Percentiles rank a stretch among this genome's conserved stretches.
phyloP scores from a whole-genome alignment of 2,113 vertebrate species.

The Gopherus evgoodei region DNA sequence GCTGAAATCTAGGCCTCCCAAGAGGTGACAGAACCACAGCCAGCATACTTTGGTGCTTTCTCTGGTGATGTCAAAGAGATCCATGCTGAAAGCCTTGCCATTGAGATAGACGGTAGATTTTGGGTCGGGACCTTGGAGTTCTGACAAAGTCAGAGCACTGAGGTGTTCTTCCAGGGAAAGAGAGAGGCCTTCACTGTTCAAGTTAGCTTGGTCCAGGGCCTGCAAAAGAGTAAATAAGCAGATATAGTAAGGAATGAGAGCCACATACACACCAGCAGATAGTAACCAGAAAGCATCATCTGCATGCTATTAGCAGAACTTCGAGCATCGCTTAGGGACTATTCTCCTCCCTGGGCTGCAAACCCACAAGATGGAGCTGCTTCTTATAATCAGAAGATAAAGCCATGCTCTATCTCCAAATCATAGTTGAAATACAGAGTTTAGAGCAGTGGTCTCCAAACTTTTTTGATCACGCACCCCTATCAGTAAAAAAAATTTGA shows the following conservation, averaged over 20 bases:
- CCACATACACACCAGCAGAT: neutral
- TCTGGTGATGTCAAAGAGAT: conserved; percentile 85
- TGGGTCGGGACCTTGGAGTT: conserved; percentile 74
- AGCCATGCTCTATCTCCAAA: neutral
- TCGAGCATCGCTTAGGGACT: no score
- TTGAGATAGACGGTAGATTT: conserved; percentile 86
- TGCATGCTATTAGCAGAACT: neutral
- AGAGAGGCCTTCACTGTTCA: conserved; percentile 87
- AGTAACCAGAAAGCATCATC: neutral
- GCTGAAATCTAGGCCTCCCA: neutral
- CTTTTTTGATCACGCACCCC: no score
- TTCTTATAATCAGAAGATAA: neutral
- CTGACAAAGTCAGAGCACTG: conserved; percentile 86
- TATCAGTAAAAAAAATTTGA: no score
- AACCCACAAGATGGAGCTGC: neutral
- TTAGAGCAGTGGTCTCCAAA: neutral
- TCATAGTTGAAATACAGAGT: neutral
- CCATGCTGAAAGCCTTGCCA: conserved; percentile 82
- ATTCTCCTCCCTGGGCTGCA: neutral
- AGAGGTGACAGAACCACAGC: neutral
- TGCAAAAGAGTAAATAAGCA: conserved; percentile 26
- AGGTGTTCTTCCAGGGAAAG: conserved; percentile 94
- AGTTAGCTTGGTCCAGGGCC: conserved; percentile 87
- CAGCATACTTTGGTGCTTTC: conserved; percentile 90
- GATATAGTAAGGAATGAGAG: neutral